phyloP scores from a whole-genome alignment of 1,140 invertebrate genomes.

The Liolophura sinensis region DNA sequence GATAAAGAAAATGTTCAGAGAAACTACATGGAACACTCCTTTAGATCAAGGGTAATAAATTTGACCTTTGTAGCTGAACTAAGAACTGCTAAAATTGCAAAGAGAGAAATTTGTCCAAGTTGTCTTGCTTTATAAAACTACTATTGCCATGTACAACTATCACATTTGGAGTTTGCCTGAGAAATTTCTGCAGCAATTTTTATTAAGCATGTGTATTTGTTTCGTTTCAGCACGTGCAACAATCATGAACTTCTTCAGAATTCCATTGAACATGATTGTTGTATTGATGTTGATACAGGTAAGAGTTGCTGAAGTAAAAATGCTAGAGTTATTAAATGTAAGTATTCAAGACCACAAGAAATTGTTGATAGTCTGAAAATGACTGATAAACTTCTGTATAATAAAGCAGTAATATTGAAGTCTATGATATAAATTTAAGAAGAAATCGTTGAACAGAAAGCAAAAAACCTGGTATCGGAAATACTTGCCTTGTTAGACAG shows the following conservation, averaged over 20 bases:
- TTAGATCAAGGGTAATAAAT: too few species aligned
- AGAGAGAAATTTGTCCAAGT: too few species aligned
- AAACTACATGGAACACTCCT: too few species aligned
- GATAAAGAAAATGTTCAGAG: too few species aligned
- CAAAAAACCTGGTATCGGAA: too few species aligned
- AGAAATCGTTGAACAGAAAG: background rate
- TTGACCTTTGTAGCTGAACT: too few species aligned
- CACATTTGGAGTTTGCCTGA: too few species aligned
- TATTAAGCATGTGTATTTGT: slow-evolving; percentile 5
- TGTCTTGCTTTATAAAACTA: too few species aligned
- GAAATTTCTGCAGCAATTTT: too few species aligned
- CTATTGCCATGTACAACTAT: too few species aligned
- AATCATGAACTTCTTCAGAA: slow-evolving; percentile 57
- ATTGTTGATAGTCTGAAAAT: background rate
- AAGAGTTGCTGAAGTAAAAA: background rate
- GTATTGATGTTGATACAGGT: slow-evolving; percentile 54
- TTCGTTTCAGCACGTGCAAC: slow-evolving; percentile 54
- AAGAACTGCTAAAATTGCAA: too few species aligned
- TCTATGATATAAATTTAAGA: background rate
- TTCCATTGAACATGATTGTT: slow-evolving; percentile 58
- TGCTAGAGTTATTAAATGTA: background rate
- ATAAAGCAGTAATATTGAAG: background rate
- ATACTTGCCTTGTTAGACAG: too few species aligned
- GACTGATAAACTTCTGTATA: background rate
- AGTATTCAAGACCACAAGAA: background rate